Conservation (phyloP, 92 coral and sea anemone genomes). For the Paramuricea clavata region DNA sequence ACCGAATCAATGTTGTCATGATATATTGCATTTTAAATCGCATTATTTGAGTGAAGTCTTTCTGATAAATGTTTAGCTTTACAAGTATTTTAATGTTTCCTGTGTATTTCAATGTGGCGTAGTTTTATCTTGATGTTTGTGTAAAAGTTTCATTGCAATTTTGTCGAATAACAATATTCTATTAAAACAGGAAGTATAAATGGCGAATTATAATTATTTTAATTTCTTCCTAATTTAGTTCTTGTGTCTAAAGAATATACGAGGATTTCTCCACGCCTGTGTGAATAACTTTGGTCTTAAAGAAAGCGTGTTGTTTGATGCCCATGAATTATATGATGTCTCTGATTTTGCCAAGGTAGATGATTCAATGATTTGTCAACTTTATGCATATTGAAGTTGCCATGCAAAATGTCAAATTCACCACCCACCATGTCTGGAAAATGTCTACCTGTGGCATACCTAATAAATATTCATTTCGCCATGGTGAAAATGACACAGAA, state of each 20-base stretch:
- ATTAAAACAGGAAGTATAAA: not conserved
- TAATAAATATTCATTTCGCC: no score
- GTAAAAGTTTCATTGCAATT: not conserved
- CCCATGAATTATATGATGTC: conserved; percentile 89
- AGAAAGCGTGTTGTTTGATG: conserved; percentile 85
- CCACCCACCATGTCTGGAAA: no score
- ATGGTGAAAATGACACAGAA: no score
- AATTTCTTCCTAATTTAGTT: conserved; percentile 69
- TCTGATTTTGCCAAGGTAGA: conserved; percentile 95
- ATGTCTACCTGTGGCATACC: no score
- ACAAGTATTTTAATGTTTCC: no score
- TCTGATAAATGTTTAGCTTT: not conserved
- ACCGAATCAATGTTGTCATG: not conserved
- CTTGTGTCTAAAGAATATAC: conserved; percentile 93
- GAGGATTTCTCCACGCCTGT: conserved; percentile 88
- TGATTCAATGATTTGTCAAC: no score
- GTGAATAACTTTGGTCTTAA: conserved; percentile 76
- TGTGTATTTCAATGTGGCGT: not conserved
- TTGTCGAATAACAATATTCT: not conserved
- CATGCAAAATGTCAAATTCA: no score
- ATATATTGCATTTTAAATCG: no score
- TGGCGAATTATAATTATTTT: not conserved
- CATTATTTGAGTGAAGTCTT: no score
- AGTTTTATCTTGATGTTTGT: not conserved
- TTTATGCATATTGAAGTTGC: no score